Evolutionary conservation across 2,888 invertebrate species (phyloP).

Genomic region (Drosophila incognita): DNA sequence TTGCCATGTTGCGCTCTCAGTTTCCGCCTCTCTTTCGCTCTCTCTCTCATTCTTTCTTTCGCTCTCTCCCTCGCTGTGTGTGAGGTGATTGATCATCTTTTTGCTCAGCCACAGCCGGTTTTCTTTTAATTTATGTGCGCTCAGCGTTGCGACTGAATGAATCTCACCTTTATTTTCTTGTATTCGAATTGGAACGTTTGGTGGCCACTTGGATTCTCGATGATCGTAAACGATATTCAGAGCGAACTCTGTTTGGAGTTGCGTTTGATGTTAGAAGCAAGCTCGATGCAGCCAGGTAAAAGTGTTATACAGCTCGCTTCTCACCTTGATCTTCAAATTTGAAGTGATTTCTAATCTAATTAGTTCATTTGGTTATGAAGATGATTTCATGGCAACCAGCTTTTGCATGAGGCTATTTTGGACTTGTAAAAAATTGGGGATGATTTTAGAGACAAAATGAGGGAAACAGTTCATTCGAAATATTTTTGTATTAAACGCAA

Average conservation of each 20-base stretch:
- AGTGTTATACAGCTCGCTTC: conserved; percentile 48
- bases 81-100: conserved; percentile 75
- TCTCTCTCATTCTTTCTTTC: conserved; percentile 15
- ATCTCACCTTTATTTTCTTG: conserved; percentile 64
- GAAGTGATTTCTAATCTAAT: conserved; percentile 17
- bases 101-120: conserved; percentile 74
- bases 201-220: conserved; percentile 34
- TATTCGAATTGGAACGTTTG: conserved; percentile 71
- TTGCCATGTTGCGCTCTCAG: conserved; percentile 37
- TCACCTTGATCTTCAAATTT: conserved; percentile 27
- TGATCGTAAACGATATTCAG: conserved; percentile 75
- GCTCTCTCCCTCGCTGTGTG: conserved; percentile 18
- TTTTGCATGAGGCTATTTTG: not conserved
- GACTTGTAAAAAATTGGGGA: not conserved
- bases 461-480: not conserved
- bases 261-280: conserved; percentile 52
- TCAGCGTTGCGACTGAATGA: conserved; percentile 64
- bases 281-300: conserved; percentile 13
- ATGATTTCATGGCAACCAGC: conserved; percentile 38
- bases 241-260: conserved; percentile 29
- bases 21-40: conserved; percentile 1
- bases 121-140: conserved; percentile 71
- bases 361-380: not conserved
- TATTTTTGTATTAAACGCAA: not conserved
- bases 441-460: not conserved